Conservation (phyloP, 2,113 vertebrate species). For the Silurus meridionalis region DNA sequence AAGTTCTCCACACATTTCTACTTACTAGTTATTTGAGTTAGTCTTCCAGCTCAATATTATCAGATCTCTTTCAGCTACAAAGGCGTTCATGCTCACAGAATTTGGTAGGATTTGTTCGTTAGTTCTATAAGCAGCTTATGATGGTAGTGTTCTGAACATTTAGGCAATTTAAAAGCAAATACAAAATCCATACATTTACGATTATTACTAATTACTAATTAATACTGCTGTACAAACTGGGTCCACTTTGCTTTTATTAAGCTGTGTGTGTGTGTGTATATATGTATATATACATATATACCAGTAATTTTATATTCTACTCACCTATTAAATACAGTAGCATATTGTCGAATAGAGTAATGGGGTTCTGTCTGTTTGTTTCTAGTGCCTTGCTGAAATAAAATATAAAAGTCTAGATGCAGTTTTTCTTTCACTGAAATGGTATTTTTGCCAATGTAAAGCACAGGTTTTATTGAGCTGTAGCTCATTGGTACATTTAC, state of each 20-base stretch:
- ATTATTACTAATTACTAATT: no score
- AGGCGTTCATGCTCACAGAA: no score
- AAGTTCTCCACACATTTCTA: no score
- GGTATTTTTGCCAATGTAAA: not conserved
- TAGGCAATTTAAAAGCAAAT: not conserved
- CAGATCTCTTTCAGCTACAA: no score
- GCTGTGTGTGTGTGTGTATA: no score
- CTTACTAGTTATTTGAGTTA: no score
- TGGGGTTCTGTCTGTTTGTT: conserved; percentile 12
- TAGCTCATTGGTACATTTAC: not conserved
- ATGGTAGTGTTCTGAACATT: not conserved
- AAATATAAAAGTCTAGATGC: conserved; percentile 8
- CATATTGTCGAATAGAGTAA: not conserved
- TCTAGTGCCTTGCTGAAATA: conserved; percentile 50
- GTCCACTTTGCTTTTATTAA: no score
- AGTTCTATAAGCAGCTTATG: not conserved
- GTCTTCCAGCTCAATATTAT: no score
- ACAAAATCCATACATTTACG: not conserved
- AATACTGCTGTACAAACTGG: not conserved
- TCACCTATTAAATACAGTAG: conserved; percentile 11
- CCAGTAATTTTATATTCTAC: not conserved
- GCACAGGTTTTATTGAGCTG: not conserved
- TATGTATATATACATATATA: not conserved
- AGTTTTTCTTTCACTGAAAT: not conserved
- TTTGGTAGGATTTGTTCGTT: not conserved